These are phyloP conservation scores for Aepyceros melampus DNA, from an alignment of 2,113 vertebrate genomes.

Conservation along the genomic window DNA sequence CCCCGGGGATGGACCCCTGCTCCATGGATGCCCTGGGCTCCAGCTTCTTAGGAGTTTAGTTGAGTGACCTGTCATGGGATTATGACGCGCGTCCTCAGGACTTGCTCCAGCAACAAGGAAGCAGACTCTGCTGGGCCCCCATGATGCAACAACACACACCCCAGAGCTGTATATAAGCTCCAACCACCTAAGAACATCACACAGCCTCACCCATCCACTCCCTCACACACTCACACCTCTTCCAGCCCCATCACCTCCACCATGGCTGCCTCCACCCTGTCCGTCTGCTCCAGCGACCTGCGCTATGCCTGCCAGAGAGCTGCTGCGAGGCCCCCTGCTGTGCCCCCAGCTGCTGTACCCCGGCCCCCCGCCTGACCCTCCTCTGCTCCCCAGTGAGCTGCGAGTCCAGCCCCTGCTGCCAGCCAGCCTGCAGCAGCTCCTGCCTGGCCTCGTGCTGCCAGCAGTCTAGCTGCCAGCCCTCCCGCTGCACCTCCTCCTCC, in stretches of 20 bases:
- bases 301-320: not conserved
- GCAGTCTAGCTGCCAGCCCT: not conserved
- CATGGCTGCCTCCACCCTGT: not conserved
- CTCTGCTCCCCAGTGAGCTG: not conserved
- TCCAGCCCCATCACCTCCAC: not conserved
- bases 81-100: fast-evolving
- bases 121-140: not conserved
- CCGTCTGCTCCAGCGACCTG: not conserved
- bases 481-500: not conserved
- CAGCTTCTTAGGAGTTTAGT: not conserved
- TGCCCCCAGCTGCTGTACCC: fast-evolving
- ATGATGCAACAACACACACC: not conserved
- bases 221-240: not conserved
- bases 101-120: not conserved
- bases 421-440: not conserved
- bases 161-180: not conserved
- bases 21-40: not conserved
- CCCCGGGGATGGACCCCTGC: not conserved
- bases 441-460: fast-evolving
- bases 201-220: not conserved
- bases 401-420: not conserved
- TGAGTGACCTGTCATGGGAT: fast-evolving
- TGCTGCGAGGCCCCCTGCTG: not conserved
- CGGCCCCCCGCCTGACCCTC: not conserved
- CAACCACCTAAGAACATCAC: not conserved